Conservation (phyloP, 1,140 invertebrate species). For the Drosophila erecta region DNA sequence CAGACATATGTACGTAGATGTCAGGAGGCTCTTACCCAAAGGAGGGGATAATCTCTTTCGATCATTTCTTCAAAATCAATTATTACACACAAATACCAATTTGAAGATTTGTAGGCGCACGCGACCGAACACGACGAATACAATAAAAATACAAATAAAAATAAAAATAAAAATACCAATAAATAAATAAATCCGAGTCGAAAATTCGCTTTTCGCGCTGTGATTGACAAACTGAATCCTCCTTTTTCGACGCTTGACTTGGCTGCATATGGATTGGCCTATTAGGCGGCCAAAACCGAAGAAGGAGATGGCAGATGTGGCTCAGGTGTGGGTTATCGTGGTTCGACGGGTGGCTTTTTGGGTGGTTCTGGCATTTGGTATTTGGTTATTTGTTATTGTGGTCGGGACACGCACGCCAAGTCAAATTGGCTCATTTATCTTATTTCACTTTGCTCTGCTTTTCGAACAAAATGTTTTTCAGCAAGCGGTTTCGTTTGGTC, state of each 20-base stretch:
- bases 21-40: not conserved
- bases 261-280: constrained; percentile 41
- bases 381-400: constrained; percentile 33
- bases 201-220: constrained; percentile 22
- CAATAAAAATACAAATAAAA: not conserved
- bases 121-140: not conserved
- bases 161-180: not conserved
- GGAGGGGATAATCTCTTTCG: constrained; percentile 12
- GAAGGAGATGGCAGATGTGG: not conserved
- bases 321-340: constrained; percentile 10
- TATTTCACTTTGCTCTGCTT: constrained; percentile 60
- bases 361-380: constrained; percentile 3
- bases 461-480: constrained; percentile 13
- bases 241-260: constrained; percentile 25
- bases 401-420: constrained; percentile 56
- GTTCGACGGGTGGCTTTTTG: not conserved
- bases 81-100: constrained; percentile 37
- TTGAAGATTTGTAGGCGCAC: constrained; percentile 7
- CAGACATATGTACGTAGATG: not conserved
- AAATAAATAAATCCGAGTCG: constrained; percentile 29
- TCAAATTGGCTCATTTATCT: constrained; percentile 78
- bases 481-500: constrained; percentile 6
- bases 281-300: constrained; percentile 14
- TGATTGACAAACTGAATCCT: constrained; percentile 43
- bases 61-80: constrained; percentile 38